A percentile compares a stretch with the other conserved stretches of the same genome.
phyloP scores from a whole-genome alignment of 2,888 invertebrate genomes.

The Crioceris asparagi region DNA sequence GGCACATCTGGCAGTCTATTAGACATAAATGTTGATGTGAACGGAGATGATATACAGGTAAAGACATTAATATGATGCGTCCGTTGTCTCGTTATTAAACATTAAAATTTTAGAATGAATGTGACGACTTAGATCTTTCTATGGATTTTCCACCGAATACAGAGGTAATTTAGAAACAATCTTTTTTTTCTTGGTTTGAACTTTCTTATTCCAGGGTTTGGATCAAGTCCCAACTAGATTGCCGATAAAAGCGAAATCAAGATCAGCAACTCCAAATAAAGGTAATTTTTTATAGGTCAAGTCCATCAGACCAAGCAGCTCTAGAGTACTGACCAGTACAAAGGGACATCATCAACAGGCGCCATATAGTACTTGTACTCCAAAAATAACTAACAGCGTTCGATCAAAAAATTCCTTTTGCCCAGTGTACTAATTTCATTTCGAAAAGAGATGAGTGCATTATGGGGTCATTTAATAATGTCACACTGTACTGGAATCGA shows the following conservation, averaged over 20 bases:
- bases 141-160: constrained; percentile 26
- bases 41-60: neutral
- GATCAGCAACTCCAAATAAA: constrained; percentile 32
- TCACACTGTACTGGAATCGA: no score
- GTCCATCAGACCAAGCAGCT: no score
- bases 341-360: no score
- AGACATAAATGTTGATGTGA: constrained; percentile 8
- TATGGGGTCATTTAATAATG: no score
- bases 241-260: constrained; percentile 30
- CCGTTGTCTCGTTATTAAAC: neutral
- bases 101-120: constrained; percentile 16
- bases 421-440: no score
- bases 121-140: constrained; percentile 22
- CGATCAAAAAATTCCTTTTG: no score
- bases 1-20: constrained; percentile 36
- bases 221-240: constrained; percentile 56
- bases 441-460: no score
- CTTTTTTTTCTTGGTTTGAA: neutral
- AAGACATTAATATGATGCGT: neutral
- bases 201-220: constrained; percentile 39
- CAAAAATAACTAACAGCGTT: no score
- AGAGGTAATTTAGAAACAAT: constrained; percentile 20
- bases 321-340: no score
- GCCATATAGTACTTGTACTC: no score
- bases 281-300: constrained; percentile 25